These are phyloP conservation scores for Caloenas nicobarica DNA, from an alignment of 2,113 vertebrate species.

Conservation along the genomic window DNA sequence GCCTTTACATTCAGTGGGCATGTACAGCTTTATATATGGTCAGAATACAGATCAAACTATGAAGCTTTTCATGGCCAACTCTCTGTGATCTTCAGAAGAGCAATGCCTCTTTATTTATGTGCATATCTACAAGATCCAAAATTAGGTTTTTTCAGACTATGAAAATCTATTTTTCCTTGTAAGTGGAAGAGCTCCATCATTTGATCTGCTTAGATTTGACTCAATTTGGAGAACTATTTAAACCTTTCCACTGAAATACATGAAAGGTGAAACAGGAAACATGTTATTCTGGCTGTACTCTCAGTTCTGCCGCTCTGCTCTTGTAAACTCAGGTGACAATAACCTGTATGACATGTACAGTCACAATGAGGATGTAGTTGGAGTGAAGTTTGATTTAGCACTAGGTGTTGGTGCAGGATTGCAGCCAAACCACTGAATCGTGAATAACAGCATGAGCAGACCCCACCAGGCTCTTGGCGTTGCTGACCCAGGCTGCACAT, in stretches of 20 bases:
- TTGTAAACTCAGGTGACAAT: background rate
- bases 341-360: background rate
- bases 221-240: background rate
- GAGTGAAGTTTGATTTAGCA: background rate
- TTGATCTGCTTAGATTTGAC: background rate
- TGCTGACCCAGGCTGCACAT: background rate
- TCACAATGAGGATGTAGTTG: background rate
- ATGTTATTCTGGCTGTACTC: background rate
- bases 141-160: background rate
- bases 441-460: background rate
- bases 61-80: background rate
- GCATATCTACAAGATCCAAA: background rate
- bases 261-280: background rate
- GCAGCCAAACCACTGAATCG: background rate
- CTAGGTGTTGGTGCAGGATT: background rate
- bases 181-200: background rate
- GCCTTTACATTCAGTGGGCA: background rate
- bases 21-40: background rate
- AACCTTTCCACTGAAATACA: background rate
- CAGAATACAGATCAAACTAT: background rate
- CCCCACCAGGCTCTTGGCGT: background rate
- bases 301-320: background rate
- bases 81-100: background rate
- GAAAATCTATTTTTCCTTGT: background rate
- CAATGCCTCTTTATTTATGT: background rate